Percentiles rank a stretch among this genome's conserved stretches.
These are phyloP conservation scores for Corvus moneduloides DNA, from an alignment of 2,113 vertebrate genomes.

Conservation along the genomic window DNA sequence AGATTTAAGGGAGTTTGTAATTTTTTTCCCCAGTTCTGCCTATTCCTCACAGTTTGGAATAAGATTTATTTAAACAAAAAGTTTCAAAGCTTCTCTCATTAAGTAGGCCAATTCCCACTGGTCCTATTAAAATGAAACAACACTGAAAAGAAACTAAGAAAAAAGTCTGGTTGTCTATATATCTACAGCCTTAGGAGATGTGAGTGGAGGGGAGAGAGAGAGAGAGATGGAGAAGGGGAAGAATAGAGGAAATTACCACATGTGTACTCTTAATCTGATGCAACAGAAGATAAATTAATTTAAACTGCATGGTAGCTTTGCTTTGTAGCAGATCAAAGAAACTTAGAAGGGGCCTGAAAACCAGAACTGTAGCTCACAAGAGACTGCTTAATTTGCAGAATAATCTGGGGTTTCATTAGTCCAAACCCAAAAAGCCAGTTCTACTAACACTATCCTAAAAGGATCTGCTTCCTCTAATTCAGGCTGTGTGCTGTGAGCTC, in stretches of 20 bases:
- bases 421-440: background rate
- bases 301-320: background rate
- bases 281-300: background rate
- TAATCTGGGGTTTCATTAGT: background rate
- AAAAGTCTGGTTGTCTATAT: background rate
- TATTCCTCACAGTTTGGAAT: background rate
- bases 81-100: conserved; percentile 15
- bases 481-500: background rate
- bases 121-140: conserved; percentile 27
- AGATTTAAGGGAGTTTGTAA: background rate
- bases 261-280: background rate
- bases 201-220: background rate
- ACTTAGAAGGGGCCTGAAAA: background rate
- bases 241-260: background rate
- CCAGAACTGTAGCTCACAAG: background rate
- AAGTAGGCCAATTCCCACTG: background rate
- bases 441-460: background rate
- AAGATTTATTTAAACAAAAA: background rate
- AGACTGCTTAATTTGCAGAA: background rate
- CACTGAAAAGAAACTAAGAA: background rate
- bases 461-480: background rate
- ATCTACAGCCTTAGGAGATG: background rate
- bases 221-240: background rate
- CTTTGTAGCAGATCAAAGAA: conserved; percentile 8
- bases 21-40: background rate